Base-by-base conservation (phyloP, 2,888 invertebrate species). In the Tiphia femorata region DNA sequence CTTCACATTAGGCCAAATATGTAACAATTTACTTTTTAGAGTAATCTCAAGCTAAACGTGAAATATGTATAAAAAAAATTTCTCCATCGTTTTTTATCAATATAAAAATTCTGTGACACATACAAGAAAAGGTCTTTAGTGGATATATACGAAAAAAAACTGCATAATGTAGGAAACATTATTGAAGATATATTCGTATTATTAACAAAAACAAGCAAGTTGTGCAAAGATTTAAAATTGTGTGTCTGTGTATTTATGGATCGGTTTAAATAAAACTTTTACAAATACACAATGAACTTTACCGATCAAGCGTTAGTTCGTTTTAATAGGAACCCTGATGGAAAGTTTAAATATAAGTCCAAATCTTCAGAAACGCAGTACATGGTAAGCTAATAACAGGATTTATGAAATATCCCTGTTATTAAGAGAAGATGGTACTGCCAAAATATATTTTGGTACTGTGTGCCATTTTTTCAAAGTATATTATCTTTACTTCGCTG, bases 31-130 rank as follows among this genome's bases (percentile, higher is more conserved):
- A 54, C 42, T 66, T 51, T 54, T 51, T 56, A 54, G 50, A 57
- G 51, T 63, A 59, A 59, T 59, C 49, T 57, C 46, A 58, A 17
- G 44, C 35, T 49, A 55, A 37, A 54, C 51, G 53, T 61, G 56
- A 64, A 49, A 70, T 67, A 64, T 75, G 61, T 70, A 75, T 62
- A 74, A 52, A 61, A 60, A 56, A 38, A 53, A 62, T 41, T 64
- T 64, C 64, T 65, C 62, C 64, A 61, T 69, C 63, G 58, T 54
- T 68, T 68, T 64, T 69, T 72, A 67, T 71, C 55, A 72, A 70
- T 70, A 68, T 47, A 55, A 68, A 56, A 44, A 23, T 46, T 20
- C 53, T 61, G 20, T 44, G 54, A 46, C 54, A 60, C 17, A n/a
- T 40, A 42, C 40, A 17, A 49, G 37, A 14, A 58, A 38, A 50